Percentiles rank a stretch among this genome's conserved stretches.
Evolutionary conservation across 2,797 vertebrate species (phyloP).

Genomic region (Argentina silus): DNA sequence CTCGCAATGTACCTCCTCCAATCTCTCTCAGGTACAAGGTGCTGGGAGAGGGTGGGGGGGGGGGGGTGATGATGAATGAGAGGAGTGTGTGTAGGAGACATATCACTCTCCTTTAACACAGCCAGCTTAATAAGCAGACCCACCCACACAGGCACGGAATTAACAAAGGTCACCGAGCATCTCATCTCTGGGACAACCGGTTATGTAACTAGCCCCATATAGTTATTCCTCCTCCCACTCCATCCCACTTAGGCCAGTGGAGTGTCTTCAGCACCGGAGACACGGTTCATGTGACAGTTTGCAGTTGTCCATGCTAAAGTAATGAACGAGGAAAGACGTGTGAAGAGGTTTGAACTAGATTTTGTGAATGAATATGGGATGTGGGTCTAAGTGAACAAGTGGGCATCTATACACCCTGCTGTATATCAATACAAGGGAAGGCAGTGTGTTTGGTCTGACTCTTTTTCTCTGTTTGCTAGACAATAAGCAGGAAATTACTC

Average conservation of each 20-base stretch:
- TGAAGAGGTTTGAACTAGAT: neutral
- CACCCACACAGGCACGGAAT: conserved; percentile 1
- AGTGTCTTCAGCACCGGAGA: conserved; percentile 48
- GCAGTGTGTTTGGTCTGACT: no score
- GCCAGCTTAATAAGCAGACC: neutral
- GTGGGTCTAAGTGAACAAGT: neutral
- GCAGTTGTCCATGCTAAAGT: neutral
- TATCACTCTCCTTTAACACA: neutral
- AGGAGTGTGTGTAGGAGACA: conserved; percentile 6
- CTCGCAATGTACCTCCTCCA: neutral
- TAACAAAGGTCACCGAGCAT: conserved; percentile 14
- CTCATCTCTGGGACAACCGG: neutral
- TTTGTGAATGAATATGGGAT: neutral
- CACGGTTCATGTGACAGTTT: neutral
- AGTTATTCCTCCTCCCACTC: conserved; percentile 41
- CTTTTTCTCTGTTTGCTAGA: neutral
- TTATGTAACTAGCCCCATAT: conserved; percentile 30
- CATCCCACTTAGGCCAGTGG: conserved; percentile 29
- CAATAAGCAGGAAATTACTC: neutral
- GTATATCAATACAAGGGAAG: no score
- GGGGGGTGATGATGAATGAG: neutral
- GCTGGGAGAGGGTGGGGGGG: neutral
- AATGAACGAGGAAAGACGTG: neutral
- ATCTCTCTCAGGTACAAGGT: neutral
- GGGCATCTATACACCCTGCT: no score